Conservation (phyloP, 2,797 vertebrate genomes). For the Onychomys leucogaster region DNA sequence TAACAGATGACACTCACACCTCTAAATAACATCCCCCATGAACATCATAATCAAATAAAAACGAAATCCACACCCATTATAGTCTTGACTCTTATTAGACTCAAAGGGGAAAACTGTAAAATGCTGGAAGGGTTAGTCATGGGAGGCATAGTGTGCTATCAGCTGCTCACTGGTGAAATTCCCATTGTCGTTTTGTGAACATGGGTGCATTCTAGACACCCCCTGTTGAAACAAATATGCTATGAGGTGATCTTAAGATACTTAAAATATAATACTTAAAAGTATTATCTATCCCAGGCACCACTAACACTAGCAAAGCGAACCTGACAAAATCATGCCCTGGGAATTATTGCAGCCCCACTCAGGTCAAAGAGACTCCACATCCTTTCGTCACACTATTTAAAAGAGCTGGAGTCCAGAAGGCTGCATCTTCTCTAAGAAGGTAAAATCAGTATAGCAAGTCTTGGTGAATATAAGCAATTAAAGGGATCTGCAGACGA, state of each 20-base stretch:
- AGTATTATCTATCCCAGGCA: neutral
- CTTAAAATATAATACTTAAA: neutral
- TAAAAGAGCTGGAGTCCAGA: neutral
- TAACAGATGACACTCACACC: neutral
- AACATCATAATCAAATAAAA: constrained; percentile 18
- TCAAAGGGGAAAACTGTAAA: neutral
- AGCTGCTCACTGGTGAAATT: neutral
- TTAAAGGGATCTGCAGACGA: neutral
- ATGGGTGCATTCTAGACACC: neutral
- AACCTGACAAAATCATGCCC: neutral
- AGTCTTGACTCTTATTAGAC: neutral
- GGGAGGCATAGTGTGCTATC: neutral
- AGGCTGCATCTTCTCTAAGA: neutral
- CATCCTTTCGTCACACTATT: neutral
- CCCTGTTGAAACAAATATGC: neutral
- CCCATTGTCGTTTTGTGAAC: neutral
- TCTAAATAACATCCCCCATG: constrained; percentile 38
- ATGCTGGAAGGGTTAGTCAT: neutral
- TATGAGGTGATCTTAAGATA: neutral
- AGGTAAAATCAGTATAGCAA: neutral
- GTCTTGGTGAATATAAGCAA: neutral
- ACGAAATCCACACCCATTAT: constrained; percentile 9
- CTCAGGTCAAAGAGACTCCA: neutral
- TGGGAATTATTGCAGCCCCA: neutral
- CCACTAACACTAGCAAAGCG: neutral